A percentile compares a stretch with the other conserved stretches of the same genome.
These are phyloP conservation scores for Takifugu bimaculatus DNA, from an alignment of 2,113 vertebrate species.

Conservation along the genomic window DNA sequence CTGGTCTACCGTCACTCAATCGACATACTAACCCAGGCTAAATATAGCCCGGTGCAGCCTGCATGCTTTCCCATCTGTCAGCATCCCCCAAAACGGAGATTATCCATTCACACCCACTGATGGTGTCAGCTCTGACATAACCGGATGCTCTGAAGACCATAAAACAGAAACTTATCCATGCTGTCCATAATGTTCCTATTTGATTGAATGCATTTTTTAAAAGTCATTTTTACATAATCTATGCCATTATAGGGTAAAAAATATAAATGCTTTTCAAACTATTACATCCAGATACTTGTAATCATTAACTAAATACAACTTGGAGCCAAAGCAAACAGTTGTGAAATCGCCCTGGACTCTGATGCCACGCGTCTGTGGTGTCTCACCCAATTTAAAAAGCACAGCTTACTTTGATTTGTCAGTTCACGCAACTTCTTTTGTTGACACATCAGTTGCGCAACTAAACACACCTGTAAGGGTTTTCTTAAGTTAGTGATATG, in stretches of 20 bases:
- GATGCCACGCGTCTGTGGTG: no score
- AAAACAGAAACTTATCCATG: slow-evolving; percentile 40
- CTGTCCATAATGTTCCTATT: no score
- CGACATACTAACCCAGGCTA: slow-evolving; percentile 72
- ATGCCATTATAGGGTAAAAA: no score
- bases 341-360: neutral
- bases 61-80: slow-evolving; percentile 71
- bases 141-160: slow-evolving; percentile 33
- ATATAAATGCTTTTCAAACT: neutral
- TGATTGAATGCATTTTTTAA: no score
- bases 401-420: neutral
- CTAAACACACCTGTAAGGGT: neutral
- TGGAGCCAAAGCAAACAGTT: neutral
- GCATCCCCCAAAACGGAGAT: slow-evolving; percentile 55
- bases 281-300: neutral
- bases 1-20: slow-evolving; percentile 72
- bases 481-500: neutral
- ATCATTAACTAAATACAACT: neutral
- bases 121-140: slow-evolving; percentile 37
- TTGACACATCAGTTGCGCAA: neutral
- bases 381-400: neutral
- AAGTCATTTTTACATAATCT: no score
- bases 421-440: neutral
- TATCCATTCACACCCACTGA: slow-evolving; percentile 57
- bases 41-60: slow-evolving; percentile 69